These are phyloP conservation scores for Magallana nippona DNA, from an alignment of 2,888 invertebrate genomes.

Conservation along the genomic window DNA sequence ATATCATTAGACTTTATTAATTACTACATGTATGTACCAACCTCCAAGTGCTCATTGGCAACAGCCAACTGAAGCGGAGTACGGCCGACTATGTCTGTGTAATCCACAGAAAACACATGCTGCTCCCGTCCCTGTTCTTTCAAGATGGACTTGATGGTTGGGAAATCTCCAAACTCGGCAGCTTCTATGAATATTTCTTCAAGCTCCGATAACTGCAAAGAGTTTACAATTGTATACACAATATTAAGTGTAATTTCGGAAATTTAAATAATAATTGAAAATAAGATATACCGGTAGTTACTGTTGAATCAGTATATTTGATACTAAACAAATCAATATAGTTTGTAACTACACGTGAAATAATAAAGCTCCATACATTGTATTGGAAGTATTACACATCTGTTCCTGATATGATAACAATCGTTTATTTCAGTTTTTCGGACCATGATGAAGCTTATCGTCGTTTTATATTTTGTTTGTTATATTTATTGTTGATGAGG, in stretches of 20 bases:
- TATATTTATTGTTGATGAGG: too few relatives aligned
- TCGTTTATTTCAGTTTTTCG: too few relatives aligned
- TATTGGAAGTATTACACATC: too few relatives aligned
- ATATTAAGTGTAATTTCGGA: conserved; percentile 33
- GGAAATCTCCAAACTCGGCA: conserved; percentile 75
- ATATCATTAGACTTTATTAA: neutral
- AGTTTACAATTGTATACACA: neutral
- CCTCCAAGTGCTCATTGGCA: conserved; percentile 77
- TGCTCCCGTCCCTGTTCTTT: conserved; percentile 60
- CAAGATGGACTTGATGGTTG: conserved; percentile 70
- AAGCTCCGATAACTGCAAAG: conserved; percentile 62
- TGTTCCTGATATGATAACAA: too few relatives aligned
- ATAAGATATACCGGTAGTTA: too few relatives aligned
- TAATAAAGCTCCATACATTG: too few relatives aligned
- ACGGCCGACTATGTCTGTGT: conserved; percentile 75
- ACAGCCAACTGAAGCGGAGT: conserved; percentile 76
- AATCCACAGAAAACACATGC: conserved; percentile 71
- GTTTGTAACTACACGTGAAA: too few relatives aligned
- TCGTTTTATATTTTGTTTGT: too few relatives aligned
- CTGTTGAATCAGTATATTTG: too few relatives aligned
- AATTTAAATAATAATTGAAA: too few relatives aligned
- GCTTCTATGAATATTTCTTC: conserved; percentile 77
- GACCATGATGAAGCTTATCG: too few relatives aligned
- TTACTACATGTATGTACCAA: conserved; percentile 45
- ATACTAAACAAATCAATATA: too few relatives aligned